Percentiles rank a stretch among this genome's conserved stretches.
These are phyloP conservation scores for Diprion similis DNA, from an alignment of 1,140 invertebrate genomes.

Conservation along the genomic window DNA sequence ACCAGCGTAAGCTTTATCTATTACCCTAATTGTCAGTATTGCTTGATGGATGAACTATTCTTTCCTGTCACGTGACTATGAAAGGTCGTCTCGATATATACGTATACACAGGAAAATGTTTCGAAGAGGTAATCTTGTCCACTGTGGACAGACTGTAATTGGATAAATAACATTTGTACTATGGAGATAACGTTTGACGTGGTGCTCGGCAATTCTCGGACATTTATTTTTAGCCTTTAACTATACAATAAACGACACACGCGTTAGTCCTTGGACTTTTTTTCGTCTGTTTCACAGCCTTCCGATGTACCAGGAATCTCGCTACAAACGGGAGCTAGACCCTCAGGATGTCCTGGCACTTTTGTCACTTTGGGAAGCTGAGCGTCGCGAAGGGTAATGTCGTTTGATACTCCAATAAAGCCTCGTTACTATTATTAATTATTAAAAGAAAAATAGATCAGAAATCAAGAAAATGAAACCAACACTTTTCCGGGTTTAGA, in stretches of 20 bases:
- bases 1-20: too few species aligned
- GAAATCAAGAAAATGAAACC: background rate
- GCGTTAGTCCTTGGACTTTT: background rate
- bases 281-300: constrained; percentile 30
- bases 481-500: constrained; percentile 27
- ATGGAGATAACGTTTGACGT: too few species aligned
- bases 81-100: background rate
- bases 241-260: background rate
- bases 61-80: background rate
- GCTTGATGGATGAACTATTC: background rate
- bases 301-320: constrained; percentile 43
- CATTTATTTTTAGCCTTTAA: too few species aligned
- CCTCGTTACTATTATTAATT: background rate
- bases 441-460: background rate
- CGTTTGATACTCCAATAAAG: background rate
- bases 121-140: too few species aligned
- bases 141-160: too few species aligned
- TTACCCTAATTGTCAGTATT: too few species aligned
- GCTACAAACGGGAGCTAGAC: constrained; percentile 55
- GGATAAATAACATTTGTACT: too few species aligned
- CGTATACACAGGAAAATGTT: background rate
- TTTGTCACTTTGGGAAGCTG: constrained; percentile 50
- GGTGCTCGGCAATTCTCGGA: too few species aligned
- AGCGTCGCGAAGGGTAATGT: constrained; percentile 42
- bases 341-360: constrained; percentile 52